These are phyloP conservation scores for Barbus barbus DNA, from an alignment of 2,113 vertebrate species.

Conservation along the genomic window DNA sequence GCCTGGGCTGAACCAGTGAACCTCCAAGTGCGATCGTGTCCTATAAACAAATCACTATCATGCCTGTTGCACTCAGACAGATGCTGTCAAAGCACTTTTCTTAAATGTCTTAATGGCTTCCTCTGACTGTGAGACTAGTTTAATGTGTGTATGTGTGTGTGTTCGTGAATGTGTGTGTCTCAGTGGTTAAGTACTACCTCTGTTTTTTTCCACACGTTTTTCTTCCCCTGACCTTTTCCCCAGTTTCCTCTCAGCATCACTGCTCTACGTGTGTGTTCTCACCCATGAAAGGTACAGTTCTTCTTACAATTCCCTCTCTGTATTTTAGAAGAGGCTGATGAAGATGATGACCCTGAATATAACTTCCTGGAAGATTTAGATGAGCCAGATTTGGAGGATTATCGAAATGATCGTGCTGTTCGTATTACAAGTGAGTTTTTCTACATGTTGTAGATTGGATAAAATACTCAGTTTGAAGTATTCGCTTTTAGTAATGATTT, in stretches of 20 bases:
- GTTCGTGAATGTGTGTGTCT: background rate
- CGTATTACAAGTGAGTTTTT: conserved; percentile 89
- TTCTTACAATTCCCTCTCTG: background rate
- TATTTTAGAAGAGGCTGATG: conserved; percentile 85
- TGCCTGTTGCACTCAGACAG: background rate
- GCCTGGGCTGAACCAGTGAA: background rate
- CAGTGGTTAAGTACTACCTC: conserved; percentile 17
- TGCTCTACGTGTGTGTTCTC: background rate
- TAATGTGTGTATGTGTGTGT: conserved; percentile 8
- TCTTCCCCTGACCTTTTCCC: conserved; percentile 51
- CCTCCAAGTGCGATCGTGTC: background rate
- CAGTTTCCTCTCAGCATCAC: conserved; percentile 9
- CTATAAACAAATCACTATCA: conserved; percentile 10
- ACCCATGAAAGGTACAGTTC: background rate
- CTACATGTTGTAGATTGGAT: background rate
- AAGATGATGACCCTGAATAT: conserved; percentile 95
- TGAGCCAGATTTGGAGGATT: conserved; percentile 92
- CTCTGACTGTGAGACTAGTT: conserved; percentile 1
- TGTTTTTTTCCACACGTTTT: conserved; percentile 49
- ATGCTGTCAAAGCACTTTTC: conserved; percentile 1
- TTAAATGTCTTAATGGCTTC: conserved; percentile 23
- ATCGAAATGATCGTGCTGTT: conserved; percentile 91
- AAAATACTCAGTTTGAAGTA: background rate
- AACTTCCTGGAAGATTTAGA: conserved; percentile 91
- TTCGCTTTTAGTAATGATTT: background rate